Evolutionary conservation across 2,113 vertebrate species (phyloP).

Genomic region (Oxyura jamaicensis): DNA sequence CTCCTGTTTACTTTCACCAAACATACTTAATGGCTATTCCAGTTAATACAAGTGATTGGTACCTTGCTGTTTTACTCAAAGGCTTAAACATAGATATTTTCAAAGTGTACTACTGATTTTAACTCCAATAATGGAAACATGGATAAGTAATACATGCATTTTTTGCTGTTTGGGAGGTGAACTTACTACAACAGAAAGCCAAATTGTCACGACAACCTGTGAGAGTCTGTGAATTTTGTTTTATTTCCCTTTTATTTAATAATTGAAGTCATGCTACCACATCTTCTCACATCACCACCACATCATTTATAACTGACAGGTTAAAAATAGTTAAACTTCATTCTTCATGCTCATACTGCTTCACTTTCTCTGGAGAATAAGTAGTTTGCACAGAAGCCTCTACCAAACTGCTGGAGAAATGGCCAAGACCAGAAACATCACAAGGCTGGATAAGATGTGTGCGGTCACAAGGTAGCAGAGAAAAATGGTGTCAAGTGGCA

Average conservation of each 20-base stretch:
- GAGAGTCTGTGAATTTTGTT: not conserved
- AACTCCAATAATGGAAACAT: not conserved
- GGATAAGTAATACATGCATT: not conserved
- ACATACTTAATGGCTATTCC: not conserved
- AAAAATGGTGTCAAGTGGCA: not conserved
- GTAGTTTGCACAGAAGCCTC: not conserved
- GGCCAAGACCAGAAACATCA: not conserved
- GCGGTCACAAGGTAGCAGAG: not conserved
- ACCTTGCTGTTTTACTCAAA: not conserved
- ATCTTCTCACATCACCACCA: not conserved
- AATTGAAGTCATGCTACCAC: not conserved
- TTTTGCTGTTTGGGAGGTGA: not conserved
- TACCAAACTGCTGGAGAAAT: not conserved
- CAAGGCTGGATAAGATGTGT: not conserved
- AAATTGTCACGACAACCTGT: not conserved
- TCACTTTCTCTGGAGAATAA: not conserved
- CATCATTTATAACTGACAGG: not conserved
- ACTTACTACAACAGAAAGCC: not conserved
- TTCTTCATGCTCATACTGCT: not conserved
- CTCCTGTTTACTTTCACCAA: not conserved
- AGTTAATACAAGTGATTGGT: not conserved
- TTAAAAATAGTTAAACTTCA: not conserved
- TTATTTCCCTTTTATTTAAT: conserved; percentile 1
- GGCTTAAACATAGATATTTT: not conserved
- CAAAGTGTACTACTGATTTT: not conserved